These are phyloP conservation scores for Mizuhopecten yessoensis DNA, from an alignment of 1,140 invertebrate genomes.

Conservation along the genomic window DNA sequence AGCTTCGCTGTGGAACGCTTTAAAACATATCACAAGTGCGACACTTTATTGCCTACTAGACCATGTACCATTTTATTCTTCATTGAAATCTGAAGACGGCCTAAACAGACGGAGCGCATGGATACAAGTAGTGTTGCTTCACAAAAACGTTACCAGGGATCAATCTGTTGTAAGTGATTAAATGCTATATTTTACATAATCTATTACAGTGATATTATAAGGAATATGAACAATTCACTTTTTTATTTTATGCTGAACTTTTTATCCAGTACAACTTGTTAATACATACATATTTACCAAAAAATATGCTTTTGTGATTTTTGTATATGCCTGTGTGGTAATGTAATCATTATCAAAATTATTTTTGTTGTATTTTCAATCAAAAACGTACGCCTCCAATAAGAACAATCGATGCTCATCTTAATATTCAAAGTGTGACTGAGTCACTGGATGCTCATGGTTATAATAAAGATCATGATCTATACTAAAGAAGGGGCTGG, in stretches of 20 bases:
- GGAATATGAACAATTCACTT: no score
- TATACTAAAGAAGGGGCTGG: no score
- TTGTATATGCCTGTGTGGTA: no score
- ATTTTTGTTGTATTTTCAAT: no score
- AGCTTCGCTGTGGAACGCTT: conserved; percentile 80
- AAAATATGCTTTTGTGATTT: neutral
- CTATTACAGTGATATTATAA: no score
- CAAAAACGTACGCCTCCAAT: no score
- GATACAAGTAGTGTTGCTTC: neutral
- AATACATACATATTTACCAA: neutral
- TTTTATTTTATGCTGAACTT: neutral
- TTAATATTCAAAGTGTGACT: no score
- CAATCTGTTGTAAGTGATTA: neutral
- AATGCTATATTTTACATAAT: no score
- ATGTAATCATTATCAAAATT: no score
- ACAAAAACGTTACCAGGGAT: neutral
- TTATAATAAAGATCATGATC: no score
- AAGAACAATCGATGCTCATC: no score
- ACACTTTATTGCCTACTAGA: neutral
- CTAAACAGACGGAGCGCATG: neutral
- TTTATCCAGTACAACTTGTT: neutral
- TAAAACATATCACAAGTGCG: neutral
- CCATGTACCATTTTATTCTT: neutral
- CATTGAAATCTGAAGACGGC: neutral
- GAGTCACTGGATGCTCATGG: no score